These are phyloP conservation scores for Listronotus bonariensis DNA, from an alignment of 1,140 invertebrate species.

Conservation along the genomic window DNA sequence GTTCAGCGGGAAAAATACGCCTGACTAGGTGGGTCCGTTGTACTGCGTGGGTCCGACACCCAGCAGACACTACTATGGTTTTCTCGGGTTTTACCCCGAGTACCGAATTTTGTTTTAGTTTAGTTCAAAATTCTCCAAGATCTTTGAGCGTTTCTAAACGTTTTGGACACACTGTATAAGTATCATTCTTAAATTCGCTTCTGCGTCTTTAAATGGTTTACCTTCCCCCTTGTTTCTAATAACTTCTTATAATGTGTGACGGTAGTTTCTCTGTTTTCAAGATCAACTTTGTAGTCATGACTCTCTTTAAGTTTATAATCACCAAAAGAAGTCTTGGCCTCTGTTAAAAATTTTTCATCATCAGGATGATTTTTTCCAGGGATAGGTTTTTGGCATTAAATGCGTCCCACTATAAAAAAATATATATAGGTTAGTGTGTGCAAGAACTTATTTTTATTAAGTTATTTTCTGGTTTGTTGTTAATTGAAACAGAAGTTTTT, in stretches of 20 bases:
- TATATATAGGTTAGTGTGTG: not conserved
- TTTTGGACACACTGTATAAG: no score
- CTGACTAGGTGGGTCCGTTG: no score
- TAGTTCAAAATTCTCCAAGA: no score
- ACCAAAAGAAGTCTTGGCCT: slow-evolving; percentile 74
- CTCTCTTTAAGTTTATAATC: slow-evolving; percentile 80
- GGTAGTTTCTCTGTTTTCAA: slow-evolving; percentile 56
- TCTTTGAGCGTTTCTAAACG: no score
- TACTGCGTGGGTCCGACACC: no score
- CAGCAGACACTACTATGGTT: no score
- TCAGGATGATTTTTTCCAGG: slow-evolving; percentile 64
- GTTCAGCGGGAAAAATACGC: no score
- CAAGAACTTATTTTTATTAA: not conserved
- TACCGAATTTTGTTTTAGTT: no score
- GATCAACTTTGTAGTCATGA: slow-evolving; percentile 65
- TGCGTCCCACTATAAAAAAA: slow-evolving; percentile 61
- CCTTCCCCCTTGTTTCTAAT: slow-evolving; percentile 59
- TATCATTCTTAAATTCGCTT: no score
- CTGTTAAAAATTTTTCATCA: slow-evolving; percentile 66
- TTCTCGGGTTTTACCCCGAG: no score
- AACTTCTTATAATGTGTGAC: slow-evolving; percentile 64
- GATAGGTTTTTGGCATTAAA: slow-evolving; percentile 62
- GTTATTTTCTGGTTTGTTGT: no score
- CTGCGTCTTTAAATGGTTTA: slow-evolving; percentile 31
- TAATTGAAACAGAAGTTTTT: no score